phyloP scores from a whole-genome alignment of 2,888 invertebrate genomes.

The Agrotis ipsilon region DNA sequence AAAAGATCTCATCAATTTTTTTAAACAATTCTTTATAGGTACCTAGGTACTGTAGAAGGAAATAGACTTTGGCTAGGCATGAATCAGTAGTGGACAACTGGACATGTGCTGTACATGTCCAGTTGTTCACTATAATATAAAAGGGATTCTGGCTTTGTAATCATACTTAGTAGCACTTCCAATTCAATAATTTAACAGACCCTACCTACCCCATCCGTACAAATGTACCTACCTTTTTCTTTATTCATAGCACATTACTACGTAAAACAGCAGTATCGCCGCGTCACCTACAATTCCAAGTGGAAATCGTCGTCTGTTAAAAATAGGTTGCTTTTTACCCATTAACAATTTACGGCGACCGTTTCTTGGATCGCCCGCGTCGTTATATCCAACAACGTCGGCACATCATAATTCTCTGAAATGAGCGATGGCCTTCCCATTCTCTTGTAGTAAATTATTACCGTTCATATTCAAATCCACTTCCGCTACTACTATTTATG shows the following conservation, averaged over 20 bases:
- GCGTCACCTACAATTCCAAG: neutral
- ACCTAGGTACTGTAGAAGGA: slow-evolving; percentile 3
- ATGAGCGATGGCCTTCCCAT: slow-evolving; percentile 38
- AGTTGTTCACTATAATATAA: no score
- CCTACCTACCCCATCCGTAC: neutral
- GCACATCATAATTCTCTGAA: slow-evolving; percentile 36
- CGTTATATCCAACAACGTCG: neutral
- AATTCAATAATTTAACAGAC: neutral
- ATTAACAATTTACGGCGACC: slow-evolving; percentile 4
- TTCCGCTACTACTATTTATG: slow-evolving; percentile 35
- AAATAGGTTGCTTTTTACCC: slow-evolving; percentile 8
- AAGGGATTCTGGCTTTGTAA: neutral
- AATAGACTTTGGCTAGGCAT: slow-evolving; percentile 6
- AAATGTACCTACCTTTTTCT: slow-evolving; percentile 1
- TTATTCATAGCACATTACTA: slow-evolving; percentile 6
- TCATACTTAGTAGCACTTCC: neutral
- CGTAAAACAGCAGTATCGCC: slow-evolving; percentile 8
- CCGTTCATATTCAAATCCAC: slow-evolving; percentile 35
- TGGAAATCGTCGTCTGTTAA: slow-evolving; percentile 10
- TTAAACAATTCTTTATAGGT: neutral
- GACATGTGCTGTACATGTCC: no score
- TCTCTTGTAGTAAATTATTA: slow-evolving; percentile 46
- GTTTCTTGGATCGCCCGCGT: slow-evolving; percentile 6
- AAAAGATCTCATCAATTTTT: neutral
- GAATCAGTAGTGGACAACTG: slow-evolving; percentile 19